These are phyloP conservation scores for Cyrtodaria siliqua DNA, from an alignment of 2,888 invertebrate species.

Conservation along the genomic window DNA sequence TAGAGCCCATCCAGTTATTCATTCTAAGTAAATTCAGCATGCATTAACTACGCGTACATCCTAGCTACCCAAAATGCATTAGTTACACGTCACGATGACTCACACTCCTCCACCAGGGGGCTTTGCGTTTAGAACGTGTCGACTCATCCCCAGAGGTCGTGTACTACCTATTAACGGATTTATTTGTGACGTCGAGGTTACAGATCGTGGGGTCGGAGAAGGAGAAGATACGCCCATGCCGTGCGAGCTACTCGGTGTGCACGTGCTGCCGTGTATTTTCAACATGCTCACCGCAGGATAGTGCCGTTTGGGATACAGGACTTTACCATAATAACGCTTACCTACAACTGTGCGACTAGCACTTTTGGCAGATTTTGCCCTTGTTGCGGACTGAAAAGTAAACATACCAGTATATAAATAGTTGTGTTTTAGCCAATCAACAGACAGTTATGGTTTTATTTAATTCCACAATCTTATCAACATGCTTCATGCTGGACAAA, in stretches of 20 bases:
- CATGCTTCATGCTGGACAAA: no score
- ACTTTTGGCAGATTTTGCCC: slow-evolving; percentile 73
- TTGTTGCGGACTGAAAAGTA: slow-evolving; percentile 60
- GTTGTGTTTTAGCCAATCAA: no score
- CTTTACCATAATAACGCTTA: slow-evolving; percentile 65
- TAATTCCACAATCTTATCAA: no score
- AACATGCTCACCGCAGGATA: slow-evolving; percentile 56
- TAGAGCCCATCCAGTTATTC: no score
- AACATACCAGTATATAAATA: no score
- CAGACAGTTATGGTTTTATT: no score
- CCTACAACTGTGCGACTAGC: slow-evolving; percentile 70
- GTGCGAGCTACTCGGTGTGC: slow-evolving; percentile 27
- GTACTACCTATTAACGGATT: slow-evolving; percentile 55
- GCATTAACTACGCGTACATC: no score
- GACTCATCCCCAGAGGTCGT: slow-evolving; percentile 33
- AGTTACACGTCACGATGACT: slow-evolving; percentile 22
- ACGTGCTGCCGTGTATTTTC: slow-evolving; percentile 62
- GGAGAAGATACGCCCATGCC: slow-evolving; percentile 22
- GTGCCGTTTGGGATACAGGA: slow-evolving; percentile 59
- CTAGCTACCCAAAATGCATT: no score
- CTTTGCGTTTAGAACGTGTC: slow-evolving; percentile 38
- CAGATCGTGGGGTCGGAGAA: slow-evolving; percentile 40
- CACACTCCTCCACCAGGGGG: slow-evolving; percentile 58
- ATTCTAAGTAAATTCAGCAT: no score
- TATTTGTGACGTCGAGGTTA: slow-evolving; percentile 42